Percentiles rank a stretch among this genome's conserved stretches.
These are phyloP conservation scores for Strigops habroptila DNA, from an alignment of 2,113 vertebrate species.

Conservation along the genomic window DNA sequence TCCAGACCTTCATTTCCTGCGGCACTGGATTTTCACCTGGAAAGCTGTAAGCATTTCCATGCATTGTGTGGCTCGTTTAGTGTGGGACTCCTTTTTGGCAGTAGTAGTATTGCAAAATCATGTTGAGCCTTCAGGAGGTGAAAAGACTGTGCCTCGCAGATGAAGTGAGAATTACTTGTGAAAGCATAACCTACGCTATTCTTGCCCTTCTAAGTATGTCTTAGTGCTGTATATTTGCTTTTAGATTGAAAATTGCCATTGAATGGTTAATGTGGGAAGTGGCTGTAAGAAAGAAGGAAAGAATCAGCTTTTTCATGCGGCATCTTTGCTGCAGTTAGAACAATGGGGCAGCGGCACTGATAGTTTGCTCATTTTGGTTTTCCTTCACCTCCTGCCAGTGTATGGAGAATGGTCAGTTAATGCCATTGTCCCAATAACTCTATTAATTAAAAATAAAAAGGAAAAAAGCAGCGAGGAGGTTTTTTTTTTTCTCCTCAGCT, in stretches of 20 bases:
- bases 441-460: neutral
- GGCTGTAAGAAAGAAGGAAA: neutral
- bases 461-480: neutral
- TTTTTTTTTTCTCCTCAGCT: conserved; percentile 18
- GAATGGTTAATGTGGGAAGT: neutral
- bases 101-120: neutral
- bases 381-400: neutral
- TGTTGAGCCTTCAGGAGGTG: neutral
- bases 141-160: neutral
- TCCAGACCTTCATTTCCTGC: neutral
- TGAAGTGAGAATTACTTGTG: neutral
- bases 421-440: neutral
- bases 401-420: neutral
- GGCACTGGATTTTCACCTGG: neutral
- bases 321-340: neutral
- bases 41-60: neutral
- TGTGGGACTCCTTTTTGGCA: neutral
- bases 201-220: neutral
- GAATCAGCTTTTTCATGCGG: neutral
- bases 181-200: neutral
- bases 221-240: neutral
- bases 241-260: neutral
- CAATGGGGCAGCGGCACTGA: neutral
- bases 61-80: neutral
- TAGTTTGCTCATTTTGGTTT: conserved; percentile 31